phyloP scores from a whole-genome alignment of 2,888 invertebrate genomes.

The Himalopsyche kuldschensis region DNA sequence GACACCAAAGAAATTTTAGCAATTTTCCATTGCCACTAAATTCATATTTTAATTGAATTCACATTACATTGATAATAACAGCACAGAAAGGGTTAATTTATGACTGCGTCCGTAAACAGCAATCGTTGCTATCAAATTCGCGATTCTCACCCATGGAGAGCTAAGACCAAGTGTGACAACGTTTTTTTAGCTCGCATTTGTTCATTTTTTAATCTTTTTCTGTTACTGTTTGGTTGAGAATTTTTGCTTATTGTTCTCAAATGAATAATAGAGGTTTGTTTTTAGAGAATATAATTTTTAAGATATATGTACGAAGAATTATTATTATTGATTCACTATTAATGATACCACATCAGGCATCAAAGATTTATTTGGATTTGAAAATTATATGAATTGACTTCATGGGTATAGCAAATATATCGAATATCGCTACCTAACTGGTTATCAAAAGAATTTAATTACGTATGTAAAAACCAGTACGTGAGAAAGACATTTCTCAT shows the following conservation, averaged over 20 bases:
- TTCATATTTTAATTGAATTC: too few relatives aligned
- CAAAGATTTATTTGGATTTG: background rate
- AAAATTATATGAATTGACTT: too few relatives aligned
- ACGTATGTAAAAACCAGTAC: too few relatives aligned
- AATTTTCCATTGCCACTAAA: too few relatives aligned
- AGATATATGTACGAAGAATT: background rate
- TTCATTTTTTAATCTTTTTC: background rate
- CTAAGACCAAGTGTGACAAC: background rate
- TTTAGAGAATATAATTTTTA: background rate
- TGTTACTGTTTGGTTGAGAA: background rate
- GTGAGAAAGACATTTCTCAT: too few relatives aligned
- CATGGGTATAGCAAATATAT: too few relatives aligned
- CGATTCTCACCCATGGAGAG: background rate
- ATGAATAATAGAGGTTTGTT: background rate
- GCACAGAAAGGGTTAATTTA: background rate
- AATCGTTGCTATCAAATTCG: background rate
- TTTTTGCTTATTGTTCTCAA: background rate
- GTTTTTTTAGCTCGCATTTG: background rate
- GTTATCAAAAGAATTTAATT: too few relatives aligned
- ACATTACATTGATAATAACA: background rate
- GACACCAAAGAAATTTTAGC: too few relatives aligned
- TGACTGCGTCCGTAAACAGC: background rate
- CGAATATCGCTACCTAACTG: too few relatives aligned
- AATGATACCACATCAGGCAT: background rate
- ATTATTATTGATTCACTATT: background rate